Evolutionary conservation across 2,113 vertebrate species (phyloP), one percentile per base, ranked within the genome.

Genomic region (Bettongia penicillata): DNA sequence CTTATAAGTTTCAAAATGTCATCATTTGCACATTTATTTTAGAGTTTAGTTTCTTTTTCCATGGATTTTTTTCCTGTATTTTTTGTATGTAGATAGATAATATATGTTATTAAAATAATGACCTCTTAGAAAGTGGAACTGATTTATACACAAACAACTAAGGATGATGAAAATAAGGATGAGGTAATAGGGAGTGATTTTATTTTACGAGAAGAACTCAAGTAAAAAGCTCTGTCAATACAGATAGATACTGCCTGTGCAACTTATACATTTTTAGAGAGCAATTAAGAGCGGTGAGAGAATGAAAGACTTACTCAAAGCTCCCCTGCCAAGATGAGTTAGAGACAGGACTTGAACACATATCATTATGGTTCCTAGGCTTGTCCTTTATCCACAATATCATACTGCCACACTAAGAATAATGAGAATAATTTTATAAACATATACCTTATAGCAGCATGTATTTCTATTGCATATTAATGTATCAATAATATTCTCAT

Each of bases 1-100:
- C 24, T 92, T 91, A 91, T 4, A 96, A 24, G 3, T 7, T 97
- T 96, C 89, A 89, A 95, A 96, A 95, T 93, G 51, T 52, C 7
- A 90, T 3, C 1, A 2, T 92, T 91, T 93, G 55, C 92, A 50
- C 5, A 89, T 93, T 89, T 7, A 92, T 90, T 95, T 90, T 55
- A 50, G 53, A 48, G 49, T 22, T 92, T 55, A 52, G 9, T 90
- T 49, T 53, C 94, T 93, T 84, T 94, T 61, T 61, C 53, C 24
- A 51, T 84, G 90, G 93, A 90, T 91, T 51, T 94, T 57, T 53
- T 84, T 96, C 10, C 6, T 5, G 8, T 10, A 10, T 51, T 51
- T 51, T 51, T 53, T 84, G 96, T 14, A 7, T 5, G 89, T 28
- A 5, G 90, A 94, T 90, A 51, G 16, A 43, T 14, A 84, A 84